Conservation (phyloP, 2,113 vertebrate genomes). For the Triplophysa tibetana region DNA sequence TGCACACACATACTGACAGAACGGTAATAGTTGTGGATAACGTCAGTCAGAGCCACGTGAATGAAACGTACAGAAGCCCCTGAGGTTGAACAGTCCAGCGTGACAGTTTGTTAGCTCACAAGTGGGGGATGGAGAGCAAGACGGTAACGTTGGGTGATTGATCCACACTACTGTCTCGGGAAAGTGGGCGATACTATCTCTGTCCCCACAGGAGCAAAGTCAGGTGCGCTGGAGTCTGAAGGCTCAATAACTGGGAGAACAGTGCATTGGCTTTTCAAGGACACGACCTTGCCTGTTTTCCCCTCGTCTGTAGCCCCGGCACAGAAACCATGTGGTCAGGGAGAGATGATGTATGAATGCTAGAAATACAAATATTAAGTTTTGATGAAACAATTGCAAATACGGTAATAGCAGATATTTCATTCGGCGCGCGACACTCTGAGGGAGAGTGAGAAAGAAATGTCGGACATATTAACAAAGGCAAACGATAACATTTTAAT, state of each 20-base stretch:
- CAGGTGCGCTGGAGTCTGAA: conserved; percentile 28
- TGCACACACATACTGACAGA: too few species aligned
- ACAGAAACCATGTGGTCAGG: not conserved
- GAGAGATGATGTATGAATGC: not conserved
- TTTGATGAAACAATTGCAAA: not conserved
- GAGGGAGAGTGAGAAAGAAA: not conserved
- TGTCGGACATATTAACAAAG: not conserved
- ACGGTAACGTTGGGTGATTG: conserved; percentile 26
- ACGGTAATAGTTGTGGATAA: too few species aligned
- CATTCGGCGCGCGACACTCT: not conserved
- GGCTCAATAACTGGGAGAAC: conserved; percentile 51
- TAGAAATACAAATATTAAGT: not conserved
- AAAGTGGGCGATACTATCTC: conserved; percentile 54
- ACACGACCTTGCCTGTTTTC: conserved; percentile 51
- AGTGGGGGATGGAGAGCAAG: conserved; percentile 29
- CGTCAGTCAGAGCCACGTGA: not conserved
- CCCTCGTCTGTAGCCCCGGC: conserved; percentile 36
- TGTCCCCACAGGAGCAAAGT: conserved; percentile 46
- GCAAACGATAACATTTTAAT: conserved; percentile 31
- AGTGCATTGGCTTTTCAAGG: conserved; percentile 52
- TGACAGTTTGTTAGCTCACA: conserved; percentile 7
- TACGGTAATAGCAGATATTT: not conserved
- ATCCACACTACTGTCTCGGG: conserved; percentile 36
- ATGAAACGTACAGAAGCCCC: not conserved
- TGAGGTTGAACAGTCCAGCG: conserved; percentile 26